Evolutionary conservation across 2,113 vertebrate species (phyloP), one percentile per base, ranked within the genome.

Genomic region (Corydoras maculifer): DNA sequence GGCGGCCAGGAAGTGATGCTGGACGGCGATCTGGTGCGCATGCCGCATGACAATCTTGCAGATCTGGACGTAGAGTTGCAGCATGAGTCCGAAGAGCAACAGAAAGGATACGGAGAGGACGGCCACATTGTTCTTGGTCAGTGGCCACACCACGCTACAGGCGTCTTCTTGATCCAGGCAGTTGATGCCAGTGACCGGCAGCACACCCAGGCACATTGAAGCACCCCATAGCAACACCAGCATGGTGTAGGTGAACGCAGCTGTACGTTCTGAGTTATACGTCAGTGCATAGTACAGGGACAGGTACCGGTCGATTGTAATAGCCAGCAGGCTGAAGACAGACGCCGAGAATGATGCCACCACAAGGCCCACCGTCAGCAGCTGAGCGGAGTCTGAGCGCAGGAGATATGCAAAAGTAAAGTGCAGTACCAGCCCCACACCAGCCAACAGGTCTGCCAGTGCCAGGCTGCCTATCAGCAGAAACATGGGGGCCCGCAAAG

Each of bases 271-370:
- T 0, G 97, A 98, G 84, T 97, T 96, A 86, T 98, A 99, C 43
- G 96, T 99, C 83, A 99, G 89, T 51, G 97, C 97, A 0, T 99
- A 98, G 82, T 98, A 99, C 58, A 99, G 90, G 0, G 97, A 99
- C 83, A 99, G 92, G 89, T 99, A 99, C 77, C 97, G 94, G 87
- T 99, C 97, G 1, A 99, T 95, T 0, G 97, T 99, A 83, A 99
- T 99, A 50, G 96, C 96, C 90, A 99, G 84, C 89, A 99, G 84
- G 87, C 96, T 99, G 91, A 96, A 94, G 31, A 98, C 93, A 0
- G 97, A 99, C 75, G 97, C 97, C 0, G 95, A 98, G 89, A 99
- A 98, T 73, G 97, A 98, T 78, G 97, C 95, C 75, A 97, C 95
- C 76, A 99, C 94, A 83, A 99, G 89, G 69, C 96, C 96, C 35